Evolutionary conservation across 2,888 invertebrate genomes (phyloP).

Genomic region (Entomobrya multifasciata): DNA sequence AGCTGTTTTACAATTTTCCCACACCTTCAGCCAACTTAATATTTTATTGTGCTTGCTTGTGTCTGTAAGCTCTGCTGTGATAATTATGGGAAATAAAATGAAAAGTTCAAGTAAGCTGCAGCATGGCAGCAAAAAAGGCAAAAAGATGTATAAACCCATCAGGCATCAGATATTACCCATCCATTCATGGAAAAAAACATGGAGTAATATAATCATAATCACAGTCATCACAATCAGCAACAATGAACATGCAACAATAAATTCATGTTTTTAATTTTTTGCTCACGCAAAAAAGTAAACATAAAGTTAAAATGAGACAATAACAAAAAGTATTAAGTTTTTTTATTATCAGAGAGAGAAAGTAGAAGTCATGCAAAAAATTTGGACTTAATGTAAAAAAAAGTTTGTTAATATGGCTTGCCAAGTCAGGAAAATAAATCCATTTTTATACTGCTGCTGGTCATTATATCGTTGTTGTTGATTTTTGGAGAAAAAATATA

Average conservation of each 20-base stretch:
- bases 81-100: conserved; percentile 70
- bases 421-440: too few relatives aligned
- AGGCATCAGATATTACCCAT: conserved; percentile 11
- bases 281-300: conserved; percentile 8
- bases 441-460: conserved; percentile 43
- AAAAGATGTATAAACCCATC: too few relatives aligned
- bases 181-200: conserved; percentile 65
- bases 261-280: not conserved
- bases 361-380: not conserved
- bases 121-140: too few relatives aligned
- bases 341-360: conserved; percentile 19
- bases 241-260: conserved; percentile 3
- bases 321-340: conserved; percentile 30
- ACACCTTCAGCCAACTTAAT: too few relatives aligned
- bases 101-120: too few relatives aligned
- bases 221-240: conserved; percentile 23
- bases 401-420: too few relatives aligned
- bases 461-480: conserved; percentile 23
- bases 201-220: too few relatives aligned
- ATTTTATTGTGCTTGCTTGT: not conserved
- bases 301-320: conserved; percentile 20
- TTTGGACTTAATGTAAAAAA: conserved; percentile 7
- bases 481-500: too few relatives aligned
- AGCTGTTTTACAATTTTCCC: conserved; percentile 29
- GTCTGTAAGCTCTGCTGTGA: conserved; percentile 35